Evolutionary conservation across 2,113 vertebrate species (phyloP).

Genomic region (Semnornis frantzii): DNA sequence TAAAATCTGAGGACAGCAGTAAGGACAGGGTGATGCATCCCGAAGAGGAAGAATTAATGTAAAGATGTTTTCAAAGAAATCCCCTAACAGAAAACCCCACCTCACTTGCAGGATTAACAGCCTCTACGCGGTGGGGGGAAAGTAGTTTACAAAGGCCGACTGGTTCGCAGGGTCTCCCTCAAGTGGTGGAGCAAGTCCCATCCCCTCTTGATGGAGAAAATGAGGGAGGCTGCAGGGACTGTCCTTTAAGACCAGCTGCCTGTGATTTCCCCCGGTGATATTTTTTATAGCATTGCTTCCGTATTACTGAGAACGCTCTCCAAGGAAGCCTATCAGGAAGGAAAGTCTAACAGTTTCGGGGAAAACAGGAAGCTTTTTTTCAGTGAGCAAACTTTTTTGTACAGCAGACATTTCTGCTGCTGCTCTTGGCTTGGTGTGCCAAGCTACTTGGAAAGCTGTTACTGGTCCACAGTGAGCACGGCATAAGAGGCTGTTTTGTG

Average conservation of each 20-base stretch:
- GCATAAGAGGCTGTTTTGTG: not conserved
- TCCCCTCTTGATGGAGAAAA: not conserved
- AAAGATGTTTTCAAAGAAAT: not conserved
- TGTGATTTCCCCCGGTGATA: not conserved
- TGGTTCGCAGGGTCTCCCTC: not conserved
- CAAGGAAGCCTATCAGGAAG: not conserved
- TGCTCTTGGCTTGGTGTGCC: not conserved
- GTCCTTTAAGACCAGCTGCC: not conserved
- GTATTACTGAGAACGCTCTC: not conserved
- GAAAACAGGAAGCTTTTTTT: not conserved
- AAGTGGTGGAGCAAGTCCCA: not conserved
- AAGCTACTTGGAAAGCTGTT: not conserved
- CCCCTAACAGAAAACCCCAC: not conserved
- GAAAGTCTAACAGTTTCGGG: not conserved
- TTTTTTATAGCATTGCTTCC: not conserved
- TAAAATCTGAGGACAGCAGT: not conserved
- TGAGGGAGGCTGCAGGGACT: not conserved
- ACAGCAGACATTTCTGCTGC: not conserved
- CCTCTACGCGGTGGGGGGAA: not conserved
- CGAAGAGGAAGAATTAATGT: not conserved
- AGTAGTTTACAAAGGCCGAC: not conserved
- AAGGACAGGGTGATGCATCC: not conserved
- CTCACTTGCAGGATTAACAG: not conserved
- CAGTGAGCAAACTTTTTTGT: not conserved
- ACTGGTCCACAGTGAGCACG: rapidly evolving